These are phyloP conservation scores for Mylabris sibirica DNA, from an alignment of 2,888 invertebrate genomes.

Conservation along the genomic window DNA sequence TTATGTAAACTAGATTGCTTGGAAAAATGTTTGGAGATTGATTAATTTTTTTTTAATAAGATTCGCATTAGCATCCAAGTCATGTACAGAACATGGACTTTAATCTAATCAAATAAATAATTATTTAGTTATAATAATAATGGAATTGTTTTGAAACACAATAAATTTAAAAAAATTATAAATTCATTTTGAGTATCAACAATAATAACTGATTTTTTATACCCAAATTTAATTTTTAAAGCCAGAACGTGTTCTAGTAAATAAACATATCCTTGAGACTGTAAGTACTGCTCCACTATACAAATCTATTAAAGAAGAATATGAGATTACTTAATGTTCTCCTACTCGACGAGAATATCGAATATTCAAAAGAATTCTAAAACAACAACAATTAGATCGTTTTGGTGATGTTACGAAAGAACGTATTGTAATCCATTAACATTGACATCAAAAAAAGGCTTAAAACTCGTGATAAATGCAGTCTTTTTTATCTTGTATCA, in stretches of 20 bases:
- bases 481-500: neutral
- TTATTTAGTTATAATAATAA: too few relatives aligned
- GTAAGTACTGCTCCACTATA: neutral
- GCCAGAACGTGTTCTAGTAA: neutral
- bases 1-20: conserved; percentile 24
- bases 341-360: neutral
- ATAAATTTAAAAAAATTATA: neutral
- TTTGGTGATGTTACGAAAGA: neutral
- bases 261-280: neutral
- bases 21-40: neutral
- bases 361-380: neutral
- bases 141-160: neutral
- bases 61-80: neutral
- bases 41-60: neutral
- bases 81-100: too few relatives aligned
- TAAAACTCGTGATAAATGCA: neutral
- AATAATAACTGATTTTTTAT: neutral
- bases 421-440: conserved; percentile 20
- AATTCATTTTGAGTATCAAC: neutral
- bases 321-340: neutral
- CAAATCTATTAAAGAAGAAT: neutral
- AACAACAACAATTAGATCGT: conserved; percentile 14
- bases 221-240: neutral
- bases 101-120: too few relatives aligned
- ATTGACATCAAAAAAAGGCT: conserved; percentile 29